Percentiles rank a stretch among this genome's conserved stretches.
These are phyloP conservation scores for Andrena bicolor DNA, from an alignment of 2,888 invertebrate species.

Conservation along the genomic window DNA sequence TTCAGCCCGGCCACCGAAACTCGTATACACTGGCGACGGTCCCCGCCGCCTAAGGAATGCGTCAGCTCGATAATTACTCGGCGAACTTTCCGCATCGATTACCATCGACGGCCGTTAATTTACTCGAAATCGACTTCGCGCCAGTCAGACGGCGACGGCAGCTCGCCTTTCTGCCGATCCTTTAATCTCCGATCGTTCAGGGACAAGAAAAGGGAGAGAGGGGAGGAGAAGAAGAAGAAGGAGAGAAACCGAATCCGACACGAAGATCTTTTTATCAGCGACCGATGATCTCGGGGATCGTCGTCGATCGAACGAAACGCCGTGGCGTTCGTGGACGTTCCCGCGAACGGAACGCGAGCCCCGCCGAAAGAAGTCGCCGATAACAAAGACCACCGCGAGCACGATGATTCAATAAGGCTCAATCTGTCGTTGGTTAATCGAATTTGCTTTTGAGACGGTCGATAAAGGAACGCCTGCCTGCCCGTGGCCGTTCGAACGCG, in stretches of 20 bases:
- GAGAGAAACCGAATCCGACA: constrained; percentile 47
- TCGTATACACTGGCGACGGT: neutral
- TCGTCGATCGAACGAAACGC: constrained; percentile 57
- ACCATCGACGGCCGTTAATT: constrained; percentile 46
- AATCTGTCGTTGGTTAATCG: constrained; percentile 71
- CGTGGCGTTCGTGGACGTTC: neutral
- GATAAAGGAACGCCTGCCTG: constrained; percentile 48
- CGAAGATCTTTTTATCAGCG: constrained; percentile 50
- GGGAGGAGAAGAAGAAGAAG: neutral
- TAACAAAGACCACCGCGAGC: constrained; percentile 64
- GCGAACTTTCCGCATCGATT: constrained; percentile 48
- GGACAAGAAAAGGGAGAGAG: neutral
- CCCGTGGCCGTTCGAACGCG: constrained; percentile 34
- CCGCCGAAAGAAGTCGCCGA: constrained; percentile 50
- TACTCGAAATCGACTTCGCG: constrained; percentile 36
- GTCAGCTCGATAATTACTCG: constrained; percentile 39
- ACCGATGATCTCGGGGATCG: constrained; percentile 58
- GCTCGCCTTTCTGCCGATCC: constrained; percentile 23
- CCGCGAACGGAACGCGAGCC: constrained; percentile 10
- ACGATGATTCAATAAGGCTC: constrained; percentile 69
- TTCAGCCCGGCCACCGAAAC: neutral
- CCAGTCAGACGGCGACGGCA: constrained; percentile 22
- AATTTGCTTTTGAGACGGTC: constrained; percentile 61
- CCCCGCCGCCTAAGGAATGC: constrained; percentile 7
- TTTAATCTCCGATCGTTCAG: constrained; percentile 31